Evolutionary conservation across 2,888 invertebrate species (phyloP), one percentile per base, ranked within the genome.

Genomic region (Seira musarum): DNA sequence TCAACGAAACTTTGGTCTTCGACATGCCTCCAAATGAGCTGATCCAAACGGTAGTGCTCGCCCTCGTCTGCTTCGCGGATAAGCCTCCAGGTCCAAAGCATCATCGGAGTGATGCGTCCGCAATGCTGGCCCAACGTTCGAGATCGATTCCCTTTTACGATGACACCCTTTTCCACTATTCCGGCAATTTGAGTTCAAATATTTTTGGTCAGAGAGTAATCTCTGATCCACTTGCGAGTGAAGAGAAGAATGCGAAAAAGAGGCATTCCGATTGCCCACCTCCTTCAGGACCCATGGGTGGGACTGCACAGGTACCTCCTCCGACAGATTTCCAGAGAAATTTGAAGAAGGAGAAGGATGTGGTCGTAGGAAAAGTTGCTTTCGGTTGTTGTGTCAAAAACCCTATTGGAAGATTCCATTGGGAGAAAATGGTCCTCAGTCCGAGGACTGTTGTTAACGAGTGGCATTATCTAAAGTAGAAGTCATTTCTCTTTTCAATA

Each of bases 1-100:
- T 87, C 79, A 87, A 88, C 71, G 88, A 88, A 81, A 88, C 88
- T 0, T 80, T 88, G 8, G 88, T 88, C 17, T 88, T 88, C 76
- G 88, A 88, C 81, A 85, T 88, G 79, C 87, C 88, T 57, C 88
- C 87, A 8, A 71, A 81, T 21, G 87, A 88, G 81, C 85, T 88
- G 25, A 87, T 87, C 70, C 85, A 87, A 74, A 86, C 87, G 10
- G 84, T 87, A 24, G 85, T 88, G 24, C 66, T 88, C 17, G 86
- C 87, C 46, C 86, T 88, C 10, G 87, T 87, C 13, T 87, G 85
- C 63, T 80, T 85, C 60, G 85, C 84, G 5, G 83, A 86, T 40
- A 86, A 85, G 40, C 83, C 72, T 35, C 78, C 65, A 8, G 74
- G 66, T 13, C 61, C 75, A 15, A 83, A 74, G 67, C 72, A 64